phyloP scores from a whole-genome alignment of 1,140 invertebrate genomes.

The Agrilus planipennis region DNA sequence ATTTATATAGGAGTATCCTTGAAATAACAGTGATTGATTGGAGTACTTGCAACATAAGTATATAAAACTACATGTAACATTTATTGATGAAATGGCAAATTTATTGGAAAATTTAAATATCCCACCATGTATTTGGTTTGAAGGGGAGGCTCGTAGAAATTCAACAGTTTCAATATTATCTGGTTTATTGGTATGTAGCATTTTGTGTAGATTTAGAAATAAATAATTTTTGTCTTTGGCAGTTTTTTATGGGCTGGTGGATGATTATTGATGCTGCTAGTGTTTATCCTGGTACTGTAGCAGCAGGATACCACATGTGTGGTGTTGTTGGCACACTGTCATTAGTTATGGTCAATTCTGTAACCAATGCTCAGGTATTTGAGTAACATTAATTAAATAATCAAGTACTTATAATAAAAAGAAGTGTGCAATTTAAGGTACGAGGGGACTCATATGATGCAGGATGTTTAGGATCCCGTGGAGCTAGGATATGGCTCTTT shows the following conservation, averaged over 20 bases:
- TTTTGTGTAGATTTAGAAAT: background rate
- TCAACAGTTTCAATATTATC: conserved; percentile 68
- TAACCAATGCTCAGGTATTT: conserved; percentile 85
- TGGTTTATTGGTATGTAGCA: conserved; percentile 60
- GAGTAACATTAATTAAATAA: no score
- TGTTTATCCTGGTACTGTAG: conserved; percentile 59
- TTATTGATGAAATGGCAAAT: conserved; percentile 18
- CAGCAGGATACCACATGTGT: conserved; percentile 79
- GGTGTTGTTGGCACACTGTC: conserved; percentile 90
- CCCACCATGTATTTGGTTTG: conserved; percentile 48
- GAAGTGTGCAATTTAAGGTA: conserved; percentile 34
- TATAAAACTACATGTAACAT: no score
- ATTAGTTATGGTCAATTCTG: conserved; percentile 93
- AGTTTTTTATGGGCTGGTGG: conserved; percentile 98
- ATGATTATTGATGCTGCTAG: conserved; percentile 89
- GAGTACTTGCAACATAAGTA: no score
- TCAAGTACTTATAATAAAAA: conserved; percentile 2
- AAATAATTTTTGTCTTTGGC: conserved; percentile 24
- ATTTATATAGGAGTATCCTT: no score
- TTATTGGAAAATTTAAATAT: conserved; percentile 41
- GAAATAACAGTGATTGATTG: no score
- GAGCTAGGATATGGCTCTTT: conserved; percentile 90
- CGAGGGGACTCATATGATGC: conserved; percentile 76
- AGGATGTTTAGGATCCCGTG: conserved; percentile 78
- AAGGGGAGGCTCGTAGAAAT: conserved; percentile 65